These are phyloP conservation scores for Xenopus borealis DNA, from an alignment of 2,113 vertebrate species.

Conservation along the genomic window DNA sequence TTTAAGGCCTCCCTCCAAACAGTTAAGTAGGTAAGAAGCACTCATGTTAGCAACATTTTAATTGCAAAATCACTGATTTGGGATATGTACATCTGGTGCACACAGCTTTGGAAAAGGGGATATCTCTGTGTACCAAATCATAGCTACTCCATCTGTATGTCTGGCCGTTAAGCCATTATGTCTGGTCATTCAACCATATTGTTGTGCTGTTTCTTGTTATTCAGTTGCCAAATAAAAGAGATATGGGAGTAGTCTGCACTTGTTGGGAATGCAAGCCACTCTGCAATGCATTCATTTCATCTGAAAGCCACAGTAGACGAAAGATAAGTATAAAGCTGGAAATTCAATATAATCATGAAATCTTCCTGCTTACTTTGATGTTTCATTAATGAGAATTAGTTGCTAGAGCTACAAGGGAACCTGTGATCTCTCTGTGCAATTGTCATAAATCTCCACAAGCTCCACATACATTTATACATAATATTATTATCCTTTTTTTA, in stretches of 20 bases:
- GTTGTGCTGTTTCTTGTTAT: no score
- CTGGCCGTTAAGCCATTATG: no score
- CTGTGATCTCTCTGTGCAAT: neutral
- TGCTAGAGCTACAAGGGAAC: neutral
- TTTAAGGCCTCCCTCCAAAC: no score
- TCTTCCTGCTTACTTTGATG: constrained; percentile 12
- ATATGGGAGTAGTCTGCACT: neutral
- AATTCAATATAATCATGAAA: neutral
- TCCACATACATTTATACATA: neutral
- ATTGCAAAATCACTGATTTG: no score
- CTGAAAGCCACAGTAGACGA: constrained; percentile 1
- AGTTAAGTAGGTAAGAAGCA: no score
- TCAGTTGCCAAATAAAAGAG: neutral
- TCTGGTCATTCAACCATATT: no score
- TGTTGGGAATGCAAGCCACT: neutral
- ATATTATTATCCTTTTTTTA: no score
- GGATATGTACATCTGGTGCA: no score
- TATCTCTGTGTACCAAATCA: no score
- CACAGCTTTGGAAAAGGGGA: no score
- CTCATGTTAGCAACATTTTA: no score
- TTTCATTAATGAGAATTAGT: constrained; percentile 24
- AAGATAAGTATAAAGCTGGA: constrained; percentile 6
- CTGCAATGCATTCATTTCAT: constrained; percentile 1
- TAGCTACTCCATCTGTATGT: no score
- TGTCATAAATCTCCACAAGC: neutral